These are phyloP conservation scores for Anguilla obscura DNA, from an alignment of 2,797 vertebrate genomes.

Conservation along the genomic window DNA sequence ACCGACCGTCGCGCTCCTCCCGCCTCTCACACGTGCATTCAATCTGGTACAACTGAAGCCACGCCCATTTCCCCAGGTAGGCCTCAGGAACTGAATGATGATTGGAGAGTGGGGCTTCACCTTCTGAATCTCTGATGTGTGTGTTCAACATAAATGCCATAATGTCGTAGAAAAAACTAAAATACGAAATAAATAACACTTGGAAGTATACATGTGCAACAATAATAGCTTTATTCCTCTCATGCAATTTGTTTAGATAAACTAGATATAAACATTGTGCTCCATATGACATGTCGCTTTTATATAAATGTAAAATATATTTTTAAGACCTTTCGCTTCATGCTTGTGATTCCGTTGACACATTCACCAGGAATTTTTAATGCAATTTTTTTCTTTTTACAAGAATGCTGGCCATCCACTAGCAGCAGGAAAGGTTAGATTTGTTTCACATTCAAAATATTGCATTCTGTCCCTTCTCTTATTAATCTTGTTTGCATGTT, in stretches of 20 bases:
- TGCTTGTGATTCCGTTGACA: constrained; percentile 35
- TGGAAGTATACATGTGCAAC: constrained; percentile 28
- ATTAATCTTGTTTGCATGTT: constrained; percentile 36
- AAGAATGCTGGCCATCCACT: neutral
- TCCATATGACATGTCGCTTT: constrained; percentile 30
- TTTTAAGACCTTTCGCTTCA: constrained; percentile 32
- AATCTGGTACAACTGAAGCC: neutral
- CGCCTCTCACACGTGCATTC: constrained; percentile 1
- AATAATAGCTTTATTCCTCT: constrained; percentile 39
- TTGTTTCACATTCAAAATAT: constrained; percentile 39
- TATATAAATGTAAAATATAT: constrained; percentile 40
- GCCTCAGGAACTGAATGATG: neutral
- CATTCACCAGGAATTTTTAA: constrained; percentile 33
- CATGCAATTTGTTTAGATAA: constrained; percentile 34
- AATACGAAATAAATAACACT: constrained; percentile 16
- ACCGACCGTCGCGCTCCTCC: neutral
- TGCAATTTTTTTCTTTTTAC: constrained; percentile 29
- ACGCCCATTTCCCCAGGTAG: neutral
- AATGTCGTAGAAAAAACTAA: neutral
- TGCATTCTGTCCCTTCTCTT: neutral
- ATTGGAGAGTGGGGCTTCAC: no score
- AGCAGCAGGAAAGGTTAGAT: constrained; percentile 34
- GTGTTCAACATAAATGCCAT: neutral
- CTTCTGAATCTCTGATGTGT: neutral
- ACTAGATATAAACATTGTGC: constrained; percentile 34